Conservation (phyloP, 2,797 vertebrate genomes). For the Nannoperca australis region DNA sequence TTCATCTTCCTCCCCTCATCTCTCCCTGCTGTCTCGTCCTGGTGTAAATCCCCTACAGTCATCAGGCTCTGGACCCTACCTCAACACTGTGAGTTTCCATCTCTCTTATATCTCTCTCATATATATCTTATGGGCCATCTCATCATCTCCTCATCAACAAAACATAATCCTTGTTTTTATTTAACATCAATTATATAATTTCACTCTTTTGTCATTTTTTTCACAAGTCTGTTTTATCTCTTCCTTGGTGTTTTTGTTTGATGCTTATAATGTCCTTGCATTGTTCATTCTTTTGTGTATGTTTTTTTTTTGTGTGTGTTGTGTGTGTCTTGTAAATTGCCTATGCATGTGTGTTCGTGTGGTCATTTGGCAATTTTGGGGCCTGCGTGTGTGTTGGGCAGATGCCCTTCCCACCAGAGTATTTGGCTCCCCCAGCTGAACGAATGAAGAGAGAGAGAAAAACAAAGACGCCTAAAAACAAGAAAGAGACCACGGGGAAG, state of each 20-base stretch:
- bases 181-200: slow-evolving; percentile 65
- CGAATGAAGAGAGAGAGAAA: slow-evolving; percentile 90
- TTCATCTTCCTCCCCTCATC: slow-evolving; percentile 82
- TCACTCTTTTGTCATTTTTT: slow-evolving; percentile 69
- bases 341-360: slow-evolving; percentile 67
- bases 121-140: too few species aligned
- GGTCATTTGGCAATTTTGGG: slow-evolving; percentile 68
- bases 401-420: slow-evolving; percentile 90
- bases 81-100: slow-evolving; percentile 84
- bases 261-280: slow-evolving; percentile 64
- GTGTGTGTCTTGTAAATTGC: slow-evolving; percentile 58
- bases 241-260: slow-evolving; percentile 58
- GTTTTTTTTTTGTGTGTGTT: slow-evolving; percentile 61
- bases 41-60: slow-evolving; percentile 81
- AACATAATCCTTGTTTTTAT: slow-evolving; percentile 68
- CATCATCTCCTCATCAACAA: slow-evolving; percentile 47
- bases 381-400: slow-evolving; percentile 78
- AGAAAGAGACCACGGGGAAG: slow-evolving; percentile 87
- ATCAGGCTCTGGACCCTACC: slow-evolving; percentile 80
- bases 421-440: slow-evolving; percentile 89
- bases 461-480: slow-evolving; percentile 88
- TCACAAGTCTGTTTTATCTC: slow-evolving; percentile 67
- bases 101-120: neutral
- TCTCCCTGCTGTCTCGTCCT: slow-evolving; percentile 83
- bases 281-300: slow-evolving; percentile 72